Evolutionary conservation across 1,140 invertebrate genomes (phyloP), one percentile per base, ranked within the genome.

Genomic region (Nasonia longicornis): DNA sequence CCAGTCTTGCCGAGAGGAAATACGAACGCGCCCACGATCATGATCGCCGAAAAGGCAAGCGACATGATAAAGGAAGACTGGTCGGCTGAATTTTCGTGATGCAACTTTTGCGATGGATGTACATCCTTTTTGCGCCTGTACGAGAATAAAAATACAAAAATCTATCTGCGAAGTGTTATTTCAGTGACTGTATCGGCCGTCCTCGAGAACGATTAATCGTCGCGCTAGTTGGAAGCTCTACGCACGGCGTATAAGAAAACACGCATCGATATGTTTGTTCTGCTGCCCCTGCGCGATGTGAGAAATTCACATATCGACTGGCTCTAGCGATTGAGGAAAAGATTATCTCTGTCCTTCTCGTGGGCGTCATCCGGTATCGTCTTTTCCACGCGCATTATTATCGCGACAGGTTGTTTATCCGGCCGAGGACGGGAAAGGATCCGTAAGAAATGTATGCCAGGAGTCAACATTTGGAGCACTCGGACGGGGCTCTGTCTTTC

Each of bases 351-450:
- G 12, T 70, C 69, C 20, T 70, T 45, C 38, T 35, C 31, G 31
- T 38, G 1, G 12, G 31, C 29, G 16, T 63, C 31, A 16, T 22
- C 63, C 29, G 76, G 66, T 71, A 71, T 29, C 67, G 77, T 20
- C 78, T 84, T 85, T 86, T 84, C 84, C 83, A 85, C 77, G 84
- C 84, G 84, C 87, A 88, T 89, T 85, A 90, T 87, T 89, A 89
- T 90, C 87, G 81, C 88, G 86, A 86, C 89, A 89, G 88, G 87
- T 89, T 90, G 88, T 89, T 90, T 90, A 86, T 87, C 85, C 82
- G 81, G 75, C n/a, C 45, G 78, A 67, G 77, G 79, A 84, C 72
- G 84, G 84, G 83, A 86, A 86, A 87, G 84, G 85, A 86, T 87
- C 82, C 79, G 84, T 86, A 86, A 84, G 82, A 87, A 89, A 89